Base-by-base conservation (phyloP, 2,888 invertebrate genomes). In the Drosophila anomelani region DNA sequence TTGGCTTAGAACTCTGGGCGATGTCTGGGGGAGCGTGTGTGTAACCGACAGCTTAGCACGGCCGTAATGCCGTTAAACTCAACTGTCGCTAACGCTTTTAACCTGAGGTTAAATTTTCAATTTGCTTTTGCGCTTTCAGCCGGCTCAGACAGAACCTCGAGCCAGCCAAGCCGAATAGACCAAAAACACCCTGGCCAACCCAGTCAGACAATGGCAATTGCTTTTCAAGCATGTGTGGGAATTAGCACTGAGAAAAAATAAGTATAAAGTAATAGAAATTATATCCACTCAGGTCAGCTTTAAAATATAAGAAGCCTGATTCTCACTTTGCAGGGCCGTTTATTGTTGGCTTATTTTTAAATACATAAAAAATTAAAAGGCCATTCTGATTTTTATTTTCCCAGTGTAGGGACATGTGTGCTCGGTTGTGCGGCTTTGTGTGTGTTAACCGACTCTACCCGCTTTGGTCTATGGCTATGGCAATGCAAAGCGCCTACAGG, bases 101-200 rank as follows among this genome's bases (percentile, higher is more conserved):
- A 86, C 85, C 85, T 86, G 75, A 88, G 85, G 85, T 86, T 86
- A 88, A 86, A 88, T 85, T 86, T 86, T 86, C 85, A 86, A 86
- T 86, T 86, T 86, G 85, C 83, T 75, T 79, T 74, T 77, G 74
- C 78, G 75, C 70, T 83, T 73, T 59, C 51, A 61, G 56, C 75
- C 74, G 67, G 75, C 73, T 73, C 82, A 73, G 70, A 76, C 85
- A 56, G 46, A 49, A 46, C 54, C 64, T 57, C 79, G 69, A 62
- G 54, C 61, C 59, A 32, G 13, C 32, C 32, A 47, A 56, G 41
- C 51, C 56, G 55, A 32, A 62, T 53, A 68, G 68, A 47, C 69
- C 53, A 17, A 43, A 60, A 29, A 36, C 51, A 53, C 36, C 36
- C 34, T 53, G 36, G 51, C 46, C 47, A 53, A 32, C 32, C 46